A percentile compares a stretch with the other conserved stretches of the same genome.
These are phyloP conservation scores for Psittacula echo DNA, from an alignment of 2,797 vertebrate species.

Conservation along the genomic window DNA sequence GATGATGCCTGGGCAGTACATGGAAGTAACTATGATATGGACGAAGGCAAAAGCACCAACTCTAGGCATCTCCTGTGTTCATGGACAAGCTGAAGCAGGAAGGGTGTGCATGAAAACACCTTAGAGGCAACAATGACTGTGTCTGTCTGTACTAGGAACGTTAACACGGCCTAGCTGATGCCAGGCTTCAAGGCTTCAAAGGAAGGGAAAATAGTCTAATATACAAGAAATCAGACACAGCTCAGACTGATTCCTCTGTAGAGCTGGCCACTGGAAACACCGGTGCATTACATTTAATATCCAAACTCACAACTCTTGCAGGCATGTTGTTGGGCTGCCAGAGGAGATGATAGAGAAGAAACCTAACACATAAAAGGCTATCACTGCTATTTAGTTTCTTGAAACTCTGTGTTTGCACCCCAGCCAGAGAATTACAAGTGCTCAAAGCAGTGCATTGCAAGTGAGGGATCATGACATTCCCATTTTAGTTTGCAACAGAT, in stretches of 20 bases:
- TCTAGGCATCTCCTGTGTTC: not conserved
- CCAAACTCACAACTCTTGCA: not conserved
- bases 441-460: not conserved
- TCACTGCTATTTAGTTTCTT: not conserved
- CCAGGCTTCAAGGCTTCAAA: no score
- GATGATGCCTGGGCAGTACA: not conserved
- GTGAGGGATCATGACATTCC: not conserved
- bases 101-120: not conserved
- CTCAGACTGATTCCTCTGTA: not conserved
- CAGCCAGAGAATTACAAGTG: not conserved
- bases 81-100: not conserved
- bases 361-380: not conserved
- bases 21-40: fast-evolving
- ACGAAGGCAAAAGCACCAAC: not conserved
- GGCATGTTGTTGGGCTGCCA: not conserved
- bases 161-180: not conserved
- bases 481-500: not conserved
- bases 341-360: not conserved
- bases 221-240: not conserved
- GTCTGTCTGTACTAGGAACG: not conserved
- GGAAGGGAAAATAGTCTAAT: not conserved
- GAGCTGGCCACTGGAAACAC: not conserved
- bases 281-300: no score
- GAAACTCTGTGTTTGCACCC: not conserved
- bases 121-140: not conserved